phyloP scores from a whole-genome alignment of 2,797 vertebrate species.

The Gallinago nigripennis region DNA sequence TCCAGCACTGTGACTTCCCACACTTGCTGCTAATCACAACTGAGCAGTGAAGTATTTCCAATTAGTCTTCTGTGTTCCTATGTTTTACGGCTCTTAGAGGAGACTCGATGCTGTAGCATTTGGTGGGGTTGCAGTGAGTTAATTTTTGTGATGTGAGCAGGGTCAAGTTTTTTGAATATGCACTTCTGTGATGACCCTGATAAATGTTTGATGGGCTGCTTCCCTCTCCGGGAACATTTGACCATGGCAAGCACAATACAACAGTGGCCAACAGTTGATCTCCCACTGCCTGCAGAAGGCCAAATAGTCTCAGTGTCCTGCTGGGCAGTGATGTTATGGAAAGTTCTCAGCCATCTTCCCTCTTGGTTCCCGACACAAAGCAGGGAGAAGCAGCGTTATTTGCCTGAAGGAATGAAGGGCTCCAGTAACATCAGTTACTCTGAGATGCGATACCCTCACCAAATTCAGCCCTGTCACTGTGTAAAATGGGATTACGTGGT shows the following conservation, averaged over 20 bases:
- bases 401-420: background rate
- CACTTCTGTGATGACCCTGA: background rate
- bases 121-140: background rate
- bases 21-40: background rate
- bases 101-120: fast-evolving
- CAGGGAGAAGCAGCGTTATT: background rate
- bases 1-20: background rate
- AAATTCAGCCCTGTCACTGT: background rate
- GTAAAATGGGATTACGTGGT: background rate
- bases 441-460: background rate
- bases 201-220: background rate
- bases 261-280: background rate
- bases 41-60: background rate
- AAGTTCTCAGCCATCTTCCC: background rate
- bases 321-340: background rate
- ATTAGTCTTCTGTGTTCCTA: fast-evolving
- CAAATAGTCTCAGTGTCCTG: background rate
- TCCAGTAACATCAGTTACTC: background rate
- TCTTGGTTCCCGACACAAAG: background rate
- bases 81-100: background rate
- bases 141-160: background rate
- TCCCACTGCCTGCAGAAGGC: background rate
- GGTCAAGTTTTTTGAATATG: background rate
- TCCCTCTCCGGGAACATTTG: background rate
- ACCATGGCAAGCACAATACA: background rate